phyloP scores from a whole-genome alignment of 2,797 vertebrate species.

The Balearica regulorum region DNA sequence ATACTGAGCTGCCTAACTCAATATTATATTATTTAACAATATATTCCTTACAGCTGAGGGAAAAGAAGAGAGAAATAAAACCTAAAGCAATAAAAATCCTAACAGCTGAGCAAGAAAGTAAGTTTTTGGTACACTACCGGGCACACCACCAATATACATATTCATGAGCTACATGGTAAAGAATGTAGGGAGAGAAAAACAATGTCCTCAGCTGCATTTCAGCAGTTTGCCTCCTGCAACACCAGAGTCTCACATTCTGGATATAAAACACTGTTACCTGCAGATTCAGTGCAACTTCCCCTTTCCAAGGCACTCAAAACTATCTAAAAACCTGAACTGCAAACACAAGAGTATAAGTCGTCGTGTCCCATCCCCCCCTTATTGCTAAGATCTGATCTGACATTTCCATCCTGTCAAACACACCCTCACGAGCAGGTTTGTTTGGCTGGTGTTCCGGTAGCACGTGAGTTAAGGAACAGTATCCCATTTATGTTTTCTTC shows the following conservation, averaged over 20 bases:
- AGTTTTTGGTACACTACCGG: not conserved
- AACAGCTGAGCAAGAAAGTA: constrained; percentile 18
- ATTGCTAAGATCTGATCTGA: not conserved
- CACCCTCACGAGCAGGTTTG: not conserved
- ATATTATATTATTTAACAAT: not conserved
- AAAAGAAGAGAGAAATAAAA: not conserved
- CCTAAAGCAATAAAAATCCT: not conserved
- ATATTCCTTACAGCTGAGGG: not conserved
- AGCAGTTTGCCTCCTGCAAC: not conserved
- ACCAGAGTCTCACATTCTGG: not conserved
- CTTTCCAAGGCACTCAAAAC: not conserved
- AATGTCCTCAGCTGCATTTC: constrained; percentile 22
- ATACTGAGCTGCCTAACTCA: not conserved
- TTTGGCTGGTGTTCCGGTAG: not conserved
- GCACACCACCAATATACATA: constrained; percentile 22
- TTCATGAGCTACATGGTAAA: constrained; percentile 25
- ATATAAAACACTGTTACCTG: not conserved
- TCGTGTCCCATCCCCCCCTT: not conserved
- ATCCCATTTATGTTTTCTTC: not conserved
- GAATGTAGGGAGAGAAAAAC: constrained; percentile 3
- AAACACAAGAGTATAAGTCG: not conserved
- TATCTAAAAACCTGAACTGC: not conserved
- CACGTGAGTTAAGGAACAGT: not conserved
- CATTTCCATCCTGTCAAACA: not conserved
- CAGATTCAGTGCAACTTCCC: not conserved